Base-by-base conservation (phyloP, 2,888 invertebrate species). In the Odontomyia ornata region DNA sequence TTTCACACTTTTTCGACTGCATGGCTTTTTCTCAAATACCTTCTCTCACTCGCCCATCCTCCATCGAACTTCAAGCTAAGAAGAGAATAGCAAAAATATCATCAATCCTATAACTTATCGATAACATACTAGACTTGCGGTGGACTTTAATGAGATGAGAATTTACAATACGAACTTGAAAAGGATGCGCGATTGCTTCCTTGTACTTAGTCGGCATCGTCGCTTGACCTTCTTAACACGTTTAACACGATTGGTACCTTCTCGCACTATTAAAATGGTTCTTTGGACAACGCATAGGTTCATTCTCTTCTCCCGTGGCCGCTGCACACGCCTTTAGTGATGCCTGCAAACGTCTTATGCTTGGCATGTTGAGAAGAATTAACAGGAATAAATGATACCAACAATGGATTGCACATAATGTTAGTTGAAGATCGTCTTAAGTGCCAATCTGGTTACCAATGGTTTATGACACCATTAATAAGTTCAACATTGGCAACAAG, bases 381-480 rank as follows among this genome's bases (percentile, higher is more conserved):
- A 64, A 75, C 64, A 75, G 28, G 72, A 73, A 73, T 73, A 73
- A 73, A 73, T 73, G 73, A 73, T 73, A 73, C 60, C 73, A 73
- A 57, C 57, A 73, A 57, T 57, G 73, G 73, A 73, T 75, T 47
- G 64, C 28, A 75, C 47, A 75, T 75, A 62, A 75, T 75, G 75
- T 75, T 75, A 43, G 52, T 28, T 65, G 75, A 64, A 47, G 62
- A 64, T 64, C 47, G 67, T 67, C 77, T 78, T 80, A 80, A 80
- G 80, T 80, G 81, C 80, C 80, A 81, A 81, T 80, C 80, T 80
- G 80, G 78, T 80, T 79, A 78, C 77, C 80, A 80, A 80, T 81
- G 79, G 80, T 81, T 81, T 80, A 81, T 80, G 81, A 80, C 79
- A 75, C 79, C 79, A 81, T 80, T 80, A 79, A 79, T 78, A 77